Base-by-base conservation (phyloP, 2,797 vertebrate species). In the Perodicticus potto region DNA sequence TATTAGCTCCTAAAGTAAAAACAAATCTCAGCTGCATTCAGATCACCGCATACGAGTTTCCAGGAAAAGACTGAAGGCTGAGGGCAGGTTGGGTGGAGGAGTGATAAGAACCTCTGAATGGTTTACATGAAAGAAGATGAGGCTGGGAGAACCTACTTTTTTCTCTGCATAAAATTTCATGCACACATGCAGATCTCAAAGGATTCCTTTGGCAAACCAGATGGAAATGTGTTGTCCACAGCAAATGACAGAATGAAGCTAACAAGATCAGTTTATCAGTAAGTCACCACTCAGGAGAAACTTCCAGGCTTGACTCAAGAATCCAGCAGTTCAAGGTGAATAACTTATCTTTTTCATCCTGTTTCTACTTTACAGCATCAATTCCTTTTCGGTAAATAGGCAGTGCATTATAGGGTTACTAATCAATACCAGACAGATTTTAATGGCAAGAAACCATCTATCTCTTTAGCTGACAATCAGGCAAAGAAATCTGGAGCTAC, bases 211-310 rank as follows among this genome's bases (percentile, higher is more conserved):
- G 37, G 88, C 96, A 96, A 97, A 97, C 74, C 93, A 97, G 98
- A 97, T 97, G 95, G 96, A 98, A 98, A 93, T 97, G 96, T 97
- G 95, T 96, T 95, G 93, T 97, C 93, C 86, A 94, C 69, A 88
- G 93, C 83, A 96, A 96, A 81, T 43, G 91, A 97, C 93, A 78
- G 72, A 89, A 69, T 83, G 14, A 81, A 95, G 61, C 72, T 29
- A 88, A 40, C 27, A 95, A 93, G 86, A 91, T 70, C 95, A 69
- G 65, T 93, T 94, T 94, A 94, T 91, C 67, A 86, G 80, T 81
- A 85, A 87, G 65, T 96, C 72, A 77, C 13, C 27, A 3, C 73
- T 97, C 65, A 53, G 43, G 40, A 69, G 84, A 87, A 95, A 11
- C 0, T 0, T 8, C 19, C 40, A 69, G 86, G 17, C 4, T 76